These are phyloP conservation scores for Coptodon bakossiorum DNA, from an alignment of 2,113 vertebrate genomes.

Conservation along the genomic window DNA sequence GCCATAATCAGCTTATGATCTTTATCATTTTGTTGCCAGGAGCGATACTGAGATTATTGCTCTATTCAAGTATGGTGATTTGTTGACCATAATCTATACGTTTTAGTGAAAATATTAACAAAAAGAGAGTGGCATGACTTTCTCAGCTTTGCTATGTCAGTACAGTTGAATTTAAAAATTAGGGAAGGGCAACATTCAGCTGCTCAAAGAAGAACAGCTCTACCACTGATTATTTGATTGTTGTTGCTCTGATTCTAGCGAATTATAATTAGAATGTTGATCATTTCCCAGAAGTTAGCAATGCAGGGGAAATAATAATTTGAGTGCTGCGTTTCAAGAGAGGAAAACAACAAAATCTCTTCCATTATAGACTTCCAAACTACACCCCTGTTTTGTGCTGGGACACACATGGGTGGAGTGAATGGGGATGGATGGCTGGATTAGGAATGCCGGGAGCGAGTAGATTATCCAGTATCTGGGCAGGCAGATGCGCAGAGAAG, in stretches of 20 bases:
- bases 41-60: background rate
- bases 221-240: constrained; percentile 42
- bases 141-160: background rate
- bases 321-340: constrained; percentile 45
- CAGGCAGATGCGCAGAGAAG: constrained; percentile 68
- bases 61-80: background rate
- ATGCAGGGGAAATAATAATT: constrained; percentile 53
- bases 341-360: constrained; percentile 59
- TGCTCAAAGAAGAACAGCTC: constrained; percentile 19
- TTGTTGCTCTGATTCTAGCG: constrained; percentile 37
- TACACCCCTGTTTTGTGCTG: constrained; percentile 48
- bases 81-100: background rate
- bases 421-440: constrained; percentile 63
- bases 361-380: constrained; percentile 56
- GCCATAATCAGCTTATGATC: constrained; percentile 49
- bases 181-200: background rate
- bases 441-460: constrained; percentile 64
- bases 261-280: constrained; percentile 63
- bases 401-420: constrained; percentile 56
- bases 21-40: constrained; percentile 25
- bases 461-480: constrained; percentile 75
- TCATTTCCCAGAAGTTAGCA: constrained; percentile 58
- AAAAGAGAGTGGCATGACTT: background rate
- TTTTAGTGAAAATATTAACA: background rate
- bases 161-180: background rate